Percentiles rank a stretch among this genome's conserved stretches.
Conservation (phyloP, 64 coral and sea anemone genomes). For the Dendrophyllia cribrosa region DNA sequence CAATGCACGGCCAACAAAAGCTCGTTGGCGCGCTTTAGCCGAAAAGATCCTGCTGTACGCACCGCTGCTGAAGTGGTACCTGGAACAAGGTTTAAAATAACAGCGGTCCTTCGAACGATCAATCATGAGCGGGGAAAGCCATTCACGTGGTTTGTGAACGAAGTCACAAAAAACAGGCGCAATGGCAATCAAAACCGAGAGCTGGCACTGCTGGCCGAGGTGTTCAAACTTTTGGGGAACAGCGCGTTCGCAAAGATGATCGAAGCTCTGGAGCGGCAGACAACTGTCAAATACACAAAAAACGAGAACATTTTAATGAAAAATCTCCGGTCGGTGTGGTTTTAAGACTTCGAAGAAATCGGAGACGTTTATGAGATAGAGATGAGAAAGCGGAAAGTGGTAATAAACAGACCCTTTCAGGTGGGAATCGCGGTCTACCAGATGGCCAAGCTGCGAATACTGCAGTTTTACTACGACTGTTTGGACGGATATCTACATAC, state of each 20-base stretch:
- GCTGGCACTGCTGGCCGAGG: constrained; percentile 35
- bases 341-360: constrained; percentile 62
- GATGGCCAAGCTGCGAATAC: constrained; percentile 50
- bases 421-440: constrained; percentile 53
- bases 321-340: constrained; percentile 14
- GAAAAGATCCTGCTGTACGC: constrained; percentile 68
- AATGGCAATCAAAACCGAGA: not conserved
- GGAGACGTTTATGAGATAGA: not conserved
- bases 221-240: constrained; percentile 48
- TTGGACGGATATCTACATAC: not conserved
- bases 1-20: constrained; percentile 10
- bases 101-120: not conserved
- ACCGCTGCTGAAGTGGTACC: constrained; percentile 56
- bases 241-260: constrained; percentile 47
- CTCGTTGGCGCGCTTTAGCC: not conserved
- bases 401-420: constrained; percentile 44
- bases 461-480: constrained; percentile 54
- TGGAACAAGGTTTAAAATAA: constrained; percentile 30
- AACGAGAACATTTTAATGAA: not conserved
- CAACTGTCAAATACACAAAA: not conserved
- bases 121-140: not conserved
- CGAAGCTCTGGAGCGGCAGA: constrained; percentile 50
- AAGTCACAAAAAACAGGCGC: constrained; percentile 29
- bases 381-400: not conserved
- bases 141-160: constrained; percentile 59